Evolutionary conservation across 2,797 vertebrate species (phyloP), one percentile per base, ranked within the genome.

Genomic region (Alca torda): DNA sequence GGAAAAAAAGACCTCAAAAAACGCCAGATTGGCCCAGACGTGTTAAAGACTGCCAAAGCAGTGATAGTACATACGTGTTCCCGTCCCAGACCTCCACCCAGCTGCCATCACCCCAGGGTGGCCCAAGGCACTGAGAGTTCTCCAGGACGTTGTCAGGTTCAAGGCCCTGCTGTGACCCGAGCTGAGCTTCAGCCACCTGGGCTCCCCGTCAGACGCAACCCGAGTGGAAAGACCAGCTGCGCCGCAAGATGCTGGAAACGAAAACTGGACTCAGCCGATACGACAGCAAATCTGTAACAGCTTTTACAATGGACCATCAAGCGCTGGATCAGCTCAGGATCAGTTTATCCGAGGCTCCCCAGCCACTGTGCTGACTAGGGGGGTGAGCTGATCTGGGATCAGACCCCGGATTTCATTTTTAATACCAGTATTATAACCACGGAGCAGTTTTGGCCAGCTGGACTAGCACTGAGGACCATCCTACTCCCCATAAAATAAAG

Each of bases 221-320:
- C 4, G 67, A 57, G 79, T 9, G 76, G 72, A 77, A 39, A 24
- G 43, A 37, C 59, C 91, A 80, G 80, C 80, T 90, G 85, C 68
- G 48, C 10, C 15, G 7, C 80, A 80, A 53, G 33, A n/a, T 45
- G 88, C 76, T 85, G 12, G 6, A 13, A 37, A 28, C 2, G 53
- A 35, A 3, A 63, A 3, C 43, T 1, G 3, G 11, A 61, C 25
- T 1, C 37, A 24, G n/a, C 35, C 10, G 3, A 10, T 33, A 16
- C 4, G 87, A 43, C 65, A 70, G 94, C 69, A n/a, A 69, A 41
- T 16, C 50, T 6, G 20, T 0, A 14, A 19, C 1, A 19, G 64
- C 1, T 14, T 30, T 19, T 6, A 6, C 59, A 26, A 4, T 0
- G 18, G 79, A 25, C 26, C 15, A 2, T 2, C 11, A 5, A 19